Evolutionary conservation across 1,140 invertebrate species (phyloP).

Genomic region (Wiebesia pumilae): DNA sequence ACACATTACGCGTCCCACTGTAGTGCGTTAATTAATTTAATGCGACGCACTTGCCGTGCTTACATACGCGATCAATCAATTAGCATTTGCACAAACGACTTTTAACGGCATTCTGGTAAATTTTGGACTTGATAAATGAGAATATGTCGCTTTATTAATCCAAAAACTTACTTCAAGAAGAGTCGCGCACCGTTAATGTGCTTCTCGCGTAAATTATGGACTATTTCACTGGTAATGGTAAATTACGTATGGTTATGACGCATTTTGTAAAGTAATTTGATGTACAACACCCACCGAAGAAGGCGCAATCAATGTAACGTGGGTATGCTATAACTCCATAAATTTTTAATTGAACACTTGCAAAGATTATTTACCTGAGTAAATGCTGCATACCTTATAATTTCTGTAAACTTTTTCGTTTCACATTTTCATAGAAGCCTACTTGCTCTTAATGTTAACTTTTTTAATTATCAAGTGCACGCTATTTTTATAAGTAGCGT

Average conservation of each 20-base stretch:
- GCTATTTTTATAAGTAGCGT: background rate
- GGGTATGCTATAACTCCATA: background rate
- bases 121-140: background rate
- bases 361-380: too few species aligned
- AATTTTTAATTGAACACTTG: background rate
- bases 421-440: background rate
- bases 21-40: background rate
- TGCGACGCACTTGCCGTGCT: background rate
- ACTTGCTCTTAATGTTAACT: background rate
- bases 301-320: background rate
- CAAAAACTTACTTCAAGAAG: too few species aligned
- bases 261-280: background rate
- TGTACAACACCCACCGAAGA: background rate
- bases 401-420: background rate
- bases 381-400: background rate
- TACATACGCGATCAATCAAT: background rate
- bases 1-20: background rate
- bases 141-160: background rate
- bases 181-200: background rate
- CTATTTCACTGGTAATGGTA: background rate
- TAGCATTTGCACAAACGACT: background rate
- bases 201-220: background rate
- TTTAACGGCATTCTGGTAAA: background rate
- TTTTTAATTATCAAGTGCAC: background rate
- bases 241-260: background rate